Evolutionary conservation across 2,888 invertebrate species (phyloP).

Genomic region (Terebella lapidaria): DNA sequence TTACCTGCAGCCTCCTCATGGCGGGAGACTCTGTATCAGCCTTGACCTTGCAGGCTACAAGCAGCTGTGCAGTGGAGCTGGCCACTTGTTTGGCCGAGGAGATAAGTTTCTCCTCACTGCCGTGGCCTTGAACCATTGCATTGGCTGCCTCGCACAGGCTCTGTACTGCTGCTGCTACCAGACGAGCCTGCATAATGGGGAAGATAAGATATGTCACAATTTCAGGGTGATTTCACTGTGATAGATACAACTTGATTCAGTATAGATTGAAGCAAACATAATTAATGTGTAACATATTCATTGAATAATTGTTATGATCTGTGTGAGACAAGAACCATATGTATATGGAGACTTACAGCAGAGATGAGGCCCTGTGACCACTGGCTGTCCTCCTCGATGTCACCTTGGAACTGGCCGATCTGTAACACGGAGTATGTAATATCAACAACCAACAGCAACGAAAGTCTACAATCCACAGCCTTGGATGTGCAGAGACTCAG

Average conservation of each 20-base stretch:
- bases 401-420: slow-evolving; percentile 15
- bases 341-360: slow-evolving; percentile 63
- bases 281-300: background rate
- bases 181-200: slow-evolving; percentile 62
- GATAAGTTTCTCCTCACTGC: slow-evolving; percentile 84
- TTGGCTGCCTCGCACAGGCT: slow-evolving; percentile 97
- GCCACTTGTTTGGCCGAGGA: slow-evolving; percentile 88
- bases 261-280: background rate
- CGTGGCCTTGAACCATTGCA: slow-evolving; percentile 74
- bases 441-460: too few species aligned
- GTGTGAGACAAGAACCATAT: too few species aligned
- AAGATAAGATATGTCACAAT: background rate
- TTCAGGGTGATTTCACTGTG: background rate
- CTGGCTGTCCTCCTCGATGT: slow-evolving; percentile 70
- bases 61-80: slow-evolving; percentile 90
- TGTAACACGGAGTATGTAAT: background rate
- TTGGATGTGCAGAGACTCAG: too few species aligned
- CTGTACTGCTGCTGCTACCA: slow-evolving; percentile 96
- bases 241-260: background rate
- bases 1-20: slow-evolving; percentile 73
- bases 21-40: slow-evolving; percentile 93
- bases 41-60: slow-evolving; percentile 98
- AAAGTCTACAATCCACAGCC: too few species aligned
- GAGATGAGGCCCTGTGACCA: slow-evolving; percentile 97
- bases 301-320: too few species aligned